Conservation (phyloP, 1,140 invertebrate species). For the Brachionus koreanus region DNA sequence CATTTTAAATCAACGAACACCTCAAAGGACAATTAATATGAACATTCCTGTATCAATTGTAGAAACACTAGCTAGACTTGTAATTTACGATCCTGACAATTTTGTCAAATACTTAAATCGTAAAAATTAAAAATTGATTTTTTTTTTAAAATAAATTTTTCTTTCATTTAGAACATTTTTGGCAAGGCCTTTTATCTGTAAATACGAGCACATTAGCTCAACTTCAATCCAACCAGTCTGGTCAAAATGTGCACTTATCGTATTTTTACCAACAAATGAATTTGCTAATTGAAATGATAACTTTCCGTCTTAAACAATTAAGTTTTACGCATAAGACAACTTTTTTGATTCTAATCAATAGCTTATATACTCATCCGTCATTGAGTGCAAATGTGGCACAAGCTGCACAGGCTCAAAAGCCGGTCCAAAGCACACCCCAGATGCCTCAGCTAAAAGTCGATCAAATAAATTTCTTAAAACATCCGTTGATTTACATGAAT, state of each 20-base stretch:
- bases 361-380: not conserved
- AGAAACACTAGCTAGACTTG: constrained; percentile 3
- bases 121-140: not conserved
- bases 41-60: constrained; percentile 25
- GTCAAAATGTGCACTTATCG: not conserved
- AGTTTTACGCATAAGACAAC: constrained; percentile 21
- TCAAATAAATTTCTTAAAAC: constrained; percentile 29
- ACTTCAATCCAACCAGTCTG: not conserved
- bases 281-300: constrained; percentile 28
- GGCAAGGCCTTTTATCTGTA: not conserved
- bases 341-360: constrained; percentile 19
- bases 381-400: not conserved
- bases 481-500: constrained; percentile 32
- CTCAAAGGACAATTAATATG: not conserved
- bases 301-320: constrained; percentile 24
- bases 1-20: constrained; percentile 16
- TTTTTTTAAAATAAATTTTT: not conserved
- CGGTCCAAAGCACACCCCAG: not conserved
- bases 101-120: constrained; percentile 29
- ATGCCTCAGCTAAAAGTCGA: not conserved
- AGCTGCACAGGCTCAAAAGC: not conserved
- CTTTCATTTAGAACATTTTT: not conserved
- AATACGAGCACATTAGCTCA: not conserved
- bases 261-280: constrained; percentile 42
- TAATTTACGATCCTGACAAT: constrained; percentile 43